Percentiles rank a stretch among this genome's conserved stretches.
These are phyloP conservation scores for Burhinus oedicnemus DNA, from an alignment of 2,113 vertebrate species.

Conservation along the genomic window DNA sequence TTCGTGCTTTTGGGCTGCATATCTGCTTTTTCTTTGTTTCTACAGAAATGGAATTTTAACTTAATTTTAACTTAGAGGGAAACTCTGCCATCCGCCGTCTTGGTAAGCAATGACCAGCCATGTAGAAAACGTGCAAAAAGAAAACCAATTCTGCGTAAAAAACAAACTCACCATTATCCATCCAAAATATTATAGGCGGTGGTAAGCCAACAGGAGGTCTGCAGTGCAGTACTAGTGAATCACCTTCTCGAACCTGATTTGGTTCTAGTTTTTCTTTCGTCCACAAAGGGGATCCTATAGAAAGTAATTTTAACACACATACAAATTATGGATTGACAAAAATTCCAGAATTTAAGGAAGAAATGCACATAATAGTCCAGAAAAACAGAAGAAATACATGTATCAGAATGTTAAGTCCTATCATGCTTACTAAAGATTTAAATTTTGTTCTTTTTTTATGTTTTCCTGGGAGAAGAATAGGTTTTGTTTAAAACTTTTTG, in stretches of 20 bases:
- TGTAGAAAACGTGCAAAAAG: background rate
- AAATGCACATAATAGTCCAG: background rate
- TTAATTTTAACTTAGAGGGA: background rate
- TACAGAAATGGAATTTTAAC: constrained; percentile 15
- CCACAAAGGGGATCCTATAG: constrained; percentile 93
- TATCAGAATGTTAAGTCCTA: background rate
- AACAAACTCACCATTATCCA: constrained; percentile 92
- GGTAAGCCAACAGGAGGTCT: constrained; percentile 93
- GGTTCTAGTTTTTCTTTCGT: constrained; percentile 92
- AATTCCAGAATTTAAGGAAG: background rate
- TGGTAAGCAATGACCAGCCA: background rate
- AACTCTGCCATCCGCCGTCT: background rate
- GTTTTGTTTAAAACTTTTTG: background rate
- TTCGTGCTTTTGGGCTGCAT: background rate
- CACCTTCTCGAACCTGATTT: constrained; percentile 84
- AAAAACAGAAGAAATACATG: background rate
- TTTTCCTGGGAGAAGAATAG: background rate
- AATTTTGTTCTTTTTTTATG: background rate
- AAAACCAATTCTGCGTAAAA: background rate
- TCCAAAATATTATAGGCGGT: constrained; percentile 97
- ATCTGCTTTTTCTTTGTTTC: background rate
- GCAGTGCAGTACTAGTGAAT: constrained; percentile 87
- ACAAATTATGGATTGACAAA: background rate
- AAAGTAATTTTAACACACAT: constrained; percentile 7
- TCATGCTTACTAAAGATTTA: background rate